A percentile compares a stretch with the other conserved stretches of the same genome.
These are phyloP conservation scores for Yoshiicerus persimilis DNA, from an alignment of 1,140 invertebrate genomes.

Conservation along the genomic window DNA sequence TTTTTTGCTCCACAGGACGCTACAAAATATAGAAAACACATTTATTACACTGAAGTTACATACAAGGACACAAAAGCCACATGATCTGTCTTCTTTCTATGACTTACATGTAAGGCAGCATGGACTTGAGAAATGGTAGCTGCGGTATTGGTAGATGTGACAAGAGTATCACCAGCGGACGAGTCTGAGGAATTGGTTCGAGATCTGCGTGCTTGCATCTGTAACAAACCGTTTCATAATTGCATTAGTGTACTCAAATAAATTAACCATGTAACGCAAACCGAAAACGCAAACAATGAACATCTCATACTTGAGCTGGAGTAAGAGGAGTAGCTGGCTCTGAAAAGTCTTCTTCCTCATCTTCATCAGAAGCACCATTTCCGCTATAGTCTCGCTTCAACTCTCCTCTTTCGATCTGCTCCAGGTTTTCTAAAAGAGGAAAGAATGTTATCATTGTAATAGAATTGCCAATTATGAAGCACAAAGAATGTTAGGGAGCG, in stretches of 20 bases:
- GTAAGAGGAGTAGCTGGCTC: slow-evolving; percentile 45
- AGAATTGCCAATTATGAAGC: neutral
- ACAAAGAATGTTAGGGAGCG: too few relatives aligned
- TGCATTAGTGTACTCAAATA: too few relatives aligned
- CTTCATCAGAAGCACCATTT: slow-evolving; percentile 57
- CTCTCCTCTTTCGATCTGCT: slow-evolving; percentile 77
- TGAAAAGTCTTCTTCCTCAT: slow-evolving; percentile 57
- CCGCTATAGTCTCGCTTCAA: slow-evolving; percentile 68
- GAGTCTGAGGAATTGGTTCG: slow-evolving; percentile 39
- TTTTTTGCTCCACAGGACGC: slow-evolving; percentile 43
- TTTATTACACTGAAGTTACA: neutral
- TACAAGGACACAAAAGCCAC: too few relatives aligned
- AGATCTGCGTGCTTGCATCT: slow-evolving; percentile 39
- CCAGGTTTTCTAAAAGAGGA: slow-evolving; percentile 67
- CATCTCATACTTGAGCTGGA: slow-evolving; percentile 35
- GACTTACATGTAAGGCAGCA: slow-evolving; percentile 27
- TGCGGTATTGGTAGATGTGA: neutral
- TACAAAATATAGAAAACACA: slow-evolving; percentile 6
- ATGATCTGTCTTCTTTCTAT: neutral
- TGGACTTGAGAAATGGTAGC: slow-evolving; percentile 34
- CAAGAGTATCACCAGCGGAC: slow-evolving; percentile 7
- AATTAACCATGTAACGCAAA: neutral
- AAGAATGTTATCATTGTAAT: neutral
- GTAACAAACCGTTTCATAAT: too few relatives aligned
- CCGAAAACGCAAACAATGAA: neutral